Percentiles rank a stretch among this genome's conserved stretches.
phyloP scores from a whole-genome alignment of 2,113 vertebrate genomes.

The Solea solea region DNA sequence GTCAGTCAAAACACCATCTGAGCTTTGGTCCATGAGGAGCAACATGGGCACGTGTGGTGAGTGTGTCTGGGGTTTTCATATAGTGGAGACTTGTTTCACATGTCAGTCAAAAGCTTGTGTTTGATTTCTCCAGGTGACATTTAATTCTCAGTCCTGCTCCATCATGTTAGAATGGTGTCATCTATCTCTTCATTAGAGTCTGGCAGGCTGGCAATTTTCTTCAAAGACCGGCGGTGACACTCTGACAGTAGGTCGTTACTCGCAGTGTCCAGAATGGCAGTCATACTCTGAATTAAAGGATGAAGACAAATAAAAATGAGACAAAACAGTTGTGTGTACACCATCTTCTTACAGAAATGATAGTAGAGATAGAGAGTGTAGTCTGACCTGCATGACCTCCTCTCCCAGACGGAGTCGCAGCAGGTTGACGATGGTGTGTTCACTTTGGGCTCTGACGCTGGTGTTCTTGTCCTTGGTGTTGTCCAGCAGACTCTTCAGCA shows the following conservation, averaged over 20 bases:
- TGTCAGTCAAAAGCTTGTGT: constrained; percentile 24
- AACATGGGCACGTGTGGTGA: constrained; percentile 45
- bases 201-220: constrained; percentile 88
- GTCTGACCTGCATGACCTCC: constrained; percentile 88
- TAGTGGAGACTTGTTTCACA: constrained; percentile 26
- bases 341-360: background rate
- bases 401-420: constrained; percentile 91
- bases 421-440: constrained; percentile 94
- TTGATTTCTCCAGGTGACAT: constrained; percentile 21
- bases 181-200: constrained; percentile 96
- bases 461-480: constrained; percentile 99
- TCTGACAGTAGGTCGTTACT: constrained; percentile 93
- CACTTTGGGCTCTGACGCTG: constrained; percentile 92
- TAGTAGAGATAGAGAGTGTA: accelerated
- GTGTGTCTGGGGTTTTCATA: constrained; percentile 58
- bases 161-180: constrained; percentile 97
- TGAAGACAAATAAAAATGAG: background rate
- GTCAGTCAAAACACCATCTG: constrained; percentile 38
- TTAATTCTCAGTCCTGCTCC: constrained; percentile 33
- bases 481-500: constrained; percentile 95
- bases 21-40: constrained; percentile 32
- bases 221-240: constrained; percentile 91
- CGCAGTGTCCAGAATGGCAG: constrained; percentile 91
- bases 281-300: constrained; percentile 80
- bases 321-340: background rate